Base-by-base conservation (phyloP, 1,140 invertebrate genomes). In the Cotesia glomerata region DNA sequence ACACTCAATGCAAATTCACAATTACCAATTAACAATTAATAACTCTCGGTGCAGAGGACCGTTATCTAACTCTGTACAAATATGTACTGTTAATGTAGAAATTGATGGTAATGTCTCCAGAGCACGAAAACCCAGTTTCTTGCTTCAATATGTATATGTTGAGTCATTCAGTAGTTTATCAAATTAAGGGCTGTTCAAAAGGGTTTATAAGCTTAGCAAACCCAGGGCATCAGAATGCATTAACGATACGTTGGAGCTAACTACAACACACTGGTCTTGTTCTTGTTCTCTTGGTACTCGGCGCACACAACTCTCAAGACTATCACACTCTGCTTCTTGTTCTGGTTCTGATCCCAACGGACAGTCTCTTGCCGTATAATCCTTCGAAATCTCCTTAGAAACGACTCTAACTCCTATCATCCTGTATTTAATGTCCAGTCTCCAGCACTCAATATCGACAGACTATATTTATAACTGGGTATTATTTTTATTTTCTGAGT, bases 181-280 rank as follows among this genome's bases (percentile, higher is more conserved):
- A 72, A 77, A 77, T 78, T 76, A 78, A 78, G 74, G 70, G 70
- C 74, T 76, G 76, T 74, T 77, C 74, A 65, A 72, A 34, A 59
- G 75, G 75, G 73, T 80, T 80, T 81, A 81, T 75, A 74, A 73
- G 78, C 69, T 71, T 69, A 69, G 56, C 58, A 49, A 72, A 69
- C 64, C 74, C 75, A 45, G 75, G 72, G 45, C 72, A 63, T 54
- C 66, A 45, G 74, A 78, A 79, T 77, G 72, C 75, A 79, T 78
- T 79, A 78, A 77, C 78, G 72, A 75, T 69, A 45, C 39, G 39
- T 45, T 45, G 11, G 39, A 45, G 39, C 39, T 26, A 26, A 74
- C 72, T 70, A 65, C 63, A 64, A 75, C 26, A 67, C 72, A 71
- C 26, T 26, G 26, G 26, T 26, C 26, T 26, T 26, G 26, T 26